Evolutionary conservation across 2,888 invertebrate species (phyloP).

Genomic region (Dryomyza anilis): DNA sequence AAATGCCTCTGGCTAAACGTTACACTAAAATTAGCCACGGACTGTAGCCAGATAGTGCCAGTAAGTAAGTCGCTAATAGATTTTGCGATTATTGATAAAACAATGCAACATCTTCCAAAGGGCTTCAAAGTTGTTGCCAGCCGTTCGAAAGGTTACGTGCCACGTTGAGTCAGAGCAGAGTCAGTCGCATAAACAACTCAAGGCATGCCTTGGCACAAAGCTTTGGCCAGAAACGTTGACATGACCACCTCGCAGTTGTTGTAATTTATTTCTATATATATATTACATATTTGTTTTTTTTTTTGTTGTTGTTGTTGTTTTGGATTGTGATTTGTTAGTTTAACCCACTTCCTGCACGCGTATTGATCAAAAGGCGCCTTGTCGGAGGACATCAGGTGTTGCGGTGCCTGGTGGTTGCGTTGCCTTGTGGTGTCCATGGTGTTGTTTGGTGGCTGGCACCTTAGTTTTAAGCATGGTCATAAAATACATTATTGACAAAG

Average conservation of each 20-base stretch:
- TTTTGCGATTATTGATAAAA: constrained; percentile 3
- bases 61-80: neutral
- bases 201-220: too few species aligned
- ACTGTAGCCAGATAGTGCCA: too few species aligned
- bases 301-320: too few species aligned
- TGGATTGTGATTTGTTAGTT: too few species aligned
- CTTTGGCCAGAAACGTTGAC: neutral
- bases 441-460: neutral
- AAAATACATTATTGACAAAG: too few species aligned
- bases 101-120: neutral
- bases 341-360: neutral
- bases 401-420: neutral
- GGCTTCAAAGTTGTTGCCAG: neutral
- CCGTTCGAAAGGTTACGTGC: neutral
- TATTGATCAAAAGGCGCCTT: neutral
- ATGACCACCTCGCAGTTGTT: too few species aligned
- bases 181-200: neutral
- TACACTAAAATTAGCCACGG: neutral
- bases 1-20: neutral
- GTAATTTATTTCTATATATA: too few species aligned
- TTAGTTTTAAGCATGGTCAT: too few species aligned
- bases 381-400: neutral
- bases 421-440: neutral
- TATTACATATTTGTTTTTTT: too few species aligned
- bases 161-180: too few species aligned